phyloP scores from a whole-genome alignment of 2,113 vertebrate genomes.

The Phrynosoma blainvillii region DNA sequence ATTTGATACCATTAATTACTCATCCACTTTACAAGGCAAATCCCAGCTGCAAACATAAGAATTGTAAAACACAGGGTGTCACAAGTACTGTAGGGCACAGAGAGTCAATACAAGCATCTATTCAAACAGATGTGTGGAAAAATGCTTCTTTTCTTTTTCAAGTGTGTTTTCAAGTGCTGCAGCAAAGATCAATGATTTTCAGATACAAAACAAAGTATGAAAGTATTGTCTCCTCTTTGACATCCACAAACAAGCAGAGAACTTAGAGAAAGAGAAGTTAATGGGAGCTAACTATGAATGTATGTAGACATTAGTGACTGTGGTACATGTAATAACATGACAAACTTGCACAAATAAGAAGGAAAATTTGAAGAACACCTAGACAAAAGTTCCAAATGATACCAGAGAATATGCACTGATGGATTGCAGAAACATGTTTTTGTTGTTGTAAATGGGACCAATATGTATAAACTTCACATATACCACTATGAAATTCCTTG shows the following conservation, averaged over 20 bases:
- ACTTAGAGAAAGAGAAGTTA: neutral
- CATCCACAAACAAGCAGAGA: neutral
- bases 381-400: neutral
- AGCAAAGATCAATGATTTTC: slow-evolving; percentile 36
- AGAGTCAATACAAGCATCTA: slow-evolving; percentile 8
- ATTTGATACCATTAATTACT: slow-evolving; percentile 37
- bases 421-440: neutral
- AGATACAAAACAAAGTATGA: slow-evolving; percentile 25
- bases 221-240: slow-evolving; percentile 14
- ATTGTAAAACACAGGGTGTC: slow-evolving; percentile 37
- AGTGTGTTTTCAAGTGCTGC: slow-evolving; percentile 24
- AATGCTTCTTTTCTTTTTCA: slow-evolving; percentile 35
- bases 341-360: neutral
- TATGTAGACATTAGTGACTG: neutral
- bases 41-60: slow-evolving; percentile 40
- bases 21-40: slow-evolving; percentile 42
- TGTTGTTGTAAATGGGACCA: neutral
- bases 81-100: neutral
- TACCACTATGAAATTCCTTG: neutral
- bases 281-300: neutral
- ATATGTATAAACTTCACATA: neutral
- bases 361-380: neutral
- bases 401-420: neutral
- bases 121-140: neutral
- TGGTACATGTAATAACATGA: neutral